Evolutionary conservation across 2,113 vertebrate genomes (phyloP).

Genomic region (Microtus richardsoni): DNA sequence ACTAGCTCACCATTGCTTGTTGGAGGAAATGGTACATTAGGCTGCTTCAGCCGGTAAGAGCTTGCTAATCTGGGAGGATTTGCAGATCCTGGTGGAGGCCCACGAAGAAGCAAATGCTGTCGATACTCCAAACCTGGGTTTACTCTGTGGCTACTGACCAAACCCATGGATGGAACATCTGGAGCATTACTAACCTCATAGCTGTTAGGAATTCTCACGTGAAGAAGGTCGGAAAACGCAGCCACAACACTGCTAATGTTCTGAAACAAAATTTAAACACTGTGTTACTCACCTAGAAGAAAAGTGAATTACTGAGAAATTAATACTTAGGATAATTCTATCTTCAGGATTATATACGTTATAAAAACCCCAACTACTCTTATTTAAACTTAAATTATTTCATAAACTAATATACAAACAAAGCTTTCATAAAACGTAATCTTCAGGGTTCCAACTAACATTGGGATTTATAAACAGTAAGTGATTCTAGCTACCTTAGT

Average conservation of each 20-base stretch:
- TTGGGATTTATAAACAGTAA: too few relatives aligned
- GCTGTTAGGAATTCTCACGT: slow-evolving; percentile 90
- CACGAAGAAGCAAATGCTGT: slow-evolving; percentile 86
- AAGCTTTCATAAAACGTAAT: background rate
- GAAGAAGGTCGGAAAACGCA: slow-evolving; percentile 93
- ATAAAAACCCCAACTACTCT: background rate
- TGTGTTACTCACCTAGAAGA: background rate
- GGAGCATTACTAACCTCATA: slow-evolving; percentile 94
- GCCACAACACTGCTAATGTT: slow-evolving; percentile 93
- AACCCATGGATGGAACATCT: slow-evolving; percentile 85
- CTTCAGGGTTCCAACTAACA: background rate
- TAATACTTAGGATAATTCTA: background rate
- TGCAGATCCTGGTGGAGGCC: slow-evolving; percentile 84
- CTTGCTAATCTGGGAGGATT: slow-evolving; percentile 85
- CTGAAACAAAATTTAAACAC: slow-evolving; percentile 81
- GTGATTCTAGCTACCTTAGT: accelerated
- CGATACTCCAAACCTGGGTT: slow-evolving; percentile 87
- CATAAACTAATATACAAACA: background rate
- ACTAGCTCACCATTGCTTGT: slow-evolving; percentile 90
- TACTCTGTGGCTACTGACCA: slow-evolving; percentile 87
- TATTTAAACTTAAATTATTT: background rate
- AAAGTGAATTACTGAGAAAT: background rate
- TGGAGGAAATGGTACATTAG: slow-evolving; percentile 88
- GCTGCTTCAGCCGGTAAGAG: slow-evolving; percentile 88
- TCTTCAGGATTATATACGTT: accelerated